Percentiles rank a stretch among this genome's conserved stretches.
phyloP scores from a whole-genome alignment of 2,888 invertebrate species.

The Gerris lacustris region DNA sequence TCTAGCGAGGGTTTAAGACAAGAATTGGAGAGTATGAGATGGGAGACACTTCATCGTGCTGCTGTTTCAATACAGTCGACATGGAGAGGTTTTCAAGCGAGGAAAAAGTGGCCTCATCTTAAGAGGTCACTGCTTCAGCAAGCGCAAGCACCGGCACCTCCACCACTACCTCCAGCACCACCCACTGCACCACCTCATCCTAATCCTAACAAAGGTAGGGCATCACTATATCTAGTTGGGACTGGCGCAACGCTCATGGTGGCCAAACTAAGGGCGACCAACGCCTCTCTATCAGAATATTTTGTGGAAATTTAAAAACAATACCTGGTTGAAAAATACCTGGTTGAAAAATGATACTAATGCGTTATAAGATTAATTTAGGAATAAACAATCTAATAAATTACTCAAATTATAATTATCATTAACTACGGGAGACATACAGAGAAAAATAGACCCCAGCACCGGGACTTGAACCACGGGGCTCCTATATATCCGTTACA shows the following conservation, averaged over 20 bases:
- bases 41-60: conserved; percentile 62
- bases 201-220: neutral
- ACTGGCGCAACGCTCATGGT: neutral
- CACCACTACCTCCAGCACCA: conserved; percentile 14
- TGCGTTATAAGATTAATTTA: too few species aligned
- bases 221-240: neutral
- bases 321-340: too few species aligned
- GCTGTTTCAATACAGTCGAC: conserved; percentile 70
- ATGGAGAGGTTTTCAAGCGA: conserved; percentile 69
- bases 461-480: too few species aligned
- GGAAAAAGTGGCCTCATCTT: conserved; percentile 52
- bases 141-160: conserved; percentile 19
- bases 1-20: conserved; percentile 79
- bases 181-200: neutral
- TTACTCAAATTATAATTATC: too few species aligned
- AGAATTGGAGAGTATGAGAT: conserved; percentile 70
- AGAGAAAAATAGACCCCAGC: too few species aligned
- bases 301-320: too few species aligned
- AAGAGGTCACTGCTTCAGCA: conserved; percentile 36
- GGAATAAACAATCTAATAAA: too few species aligned
- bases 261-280: neutral
- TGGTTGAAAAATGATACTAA: too few species aligned
- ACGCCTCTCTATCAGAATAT: too few species aligned
- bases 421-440: too few species aligned
- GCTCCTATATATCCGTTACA: too few species aligned